Conservation (phyloP, 2,113 vertebrate species). For the Otolemur garnettii region DNA sequence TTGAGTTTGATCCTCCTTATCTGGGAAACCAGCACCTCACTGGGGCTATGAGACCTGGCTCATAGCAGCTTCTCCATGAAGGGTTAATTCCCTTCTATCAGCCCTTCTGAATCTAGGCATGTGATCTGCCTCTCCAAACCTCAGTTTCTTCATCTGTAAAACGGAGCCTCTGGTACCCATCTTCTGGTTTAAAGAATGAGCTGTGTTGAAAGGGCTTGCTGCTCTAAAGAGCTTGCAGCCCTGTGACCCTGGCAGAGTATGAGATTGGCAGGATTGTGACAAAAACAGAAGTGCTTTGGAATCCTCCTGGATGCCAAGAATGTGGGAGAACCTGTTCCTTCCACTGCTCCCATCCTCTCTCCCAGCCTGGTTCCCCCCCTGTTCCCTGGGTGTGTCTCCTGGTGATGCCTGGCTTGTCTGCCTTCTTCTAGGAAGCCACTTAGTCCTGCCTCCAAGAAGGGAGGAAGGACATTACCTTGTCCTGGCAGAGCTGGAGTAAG, state of each 20-base stretch:
- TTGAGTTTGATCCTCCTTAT: not conserved
- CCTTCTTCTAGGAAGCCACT: conserved; percentile 64
- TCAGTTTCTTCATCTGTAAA: conserved; percentile 32
- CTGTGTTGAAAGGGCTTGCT: not conserved
- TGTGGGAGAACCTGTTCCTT: conserved; percentile 64
- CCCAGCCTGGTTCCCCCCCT: not conserved
- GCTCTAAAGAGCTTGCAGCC: not conserved
- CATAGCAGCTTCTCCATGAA: not conserved
- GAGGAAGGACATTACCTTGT: not conserved
- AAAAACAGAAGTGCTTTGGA: conserved; percentile 74
- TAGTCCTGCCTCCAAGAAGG: conserved; percentile 29
- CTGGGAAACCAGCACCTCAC: not conserved
- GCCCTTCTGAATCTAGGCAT: not conserved
- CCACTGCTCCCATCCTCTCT: not conserved
- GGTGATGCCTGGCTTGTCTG: not conserved
- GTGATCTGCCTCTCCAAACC: not conserved
- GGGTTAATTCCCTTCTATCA: not conserved
- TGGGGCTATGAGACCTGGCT: not conserved
- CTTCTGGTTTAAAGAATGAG: not conserved
- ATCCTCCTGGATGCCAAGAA: conserved; percentile 68
- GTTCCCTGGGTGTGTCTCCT: not conserved
- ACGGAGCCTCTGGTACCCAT: not conserved
- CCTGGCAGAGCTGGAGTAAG: not conserved
- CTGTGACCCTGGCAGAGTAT: not conserved
- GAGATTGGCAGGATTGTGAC: not conserved